Base-by-base conservation (phyloP, 2,797 vertebrate genomes). In the Gymnothorax reevesii region DNA sequence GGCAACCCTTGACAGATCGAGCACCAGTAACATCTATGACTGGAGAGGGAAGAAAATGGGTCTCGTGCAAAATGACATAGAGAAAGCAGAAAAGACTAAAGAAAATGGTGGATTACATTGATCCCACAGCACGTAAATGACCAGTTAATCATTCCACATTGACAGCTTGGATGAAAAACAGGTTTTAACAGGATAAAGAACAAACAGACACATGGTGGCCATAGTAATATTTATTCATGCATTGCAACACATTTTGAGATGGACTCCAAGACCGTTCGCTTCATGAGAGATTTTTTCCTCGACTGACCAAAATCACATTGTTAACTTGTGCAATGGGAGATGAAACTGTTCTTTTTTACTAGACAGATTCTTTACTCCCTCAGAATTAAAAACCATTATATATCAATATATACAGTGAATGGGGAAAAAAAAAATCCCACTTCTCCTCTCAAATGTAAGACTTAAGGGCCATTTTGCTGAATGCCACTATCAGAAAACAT, bases 361-460 rank as follows among this genome's bases (percentile, higher is more conserved):
- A 60, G n/a, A 73, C 42, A 55, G 2, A 15, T 64, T 85, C 77
- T 84, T 59, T 42, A 77, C 82, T 57, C 55, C 64, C 20, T 83
- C 83, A 8, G 83, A 83, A 84, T 66, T 60, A 27, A 25, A n/a
- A 4, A 4, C 69, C 3, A 12, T 87, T 66, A 64, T n/a, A 27
- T 62, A 52, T 27, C 57, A 84, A 57, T 42, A 49, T 57, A 83
- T 84, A 84, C 57, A 8, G 2, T 25, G 0, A 55, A n/a, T 33
- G 66, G 57, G 60, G 15, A 49, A 69, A 42, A 1, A 7, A 0
- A 12, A 82, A 57, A 49, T 42, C 66, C 84, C 83, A 33, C 33
- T 79, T 42, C 59, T 82, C 83, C 2, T 54, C 20, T 27, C 13
- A 7, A 1, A 12, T 15, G 62, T 15, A 33, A 1, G 59, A 83